Percentiles rank a stretch among this genome's conserved stretches.
phyloP scores from a whole-genome alignment of 2,797 vertebrate species.

The Acridotheres tristis region DNA sequence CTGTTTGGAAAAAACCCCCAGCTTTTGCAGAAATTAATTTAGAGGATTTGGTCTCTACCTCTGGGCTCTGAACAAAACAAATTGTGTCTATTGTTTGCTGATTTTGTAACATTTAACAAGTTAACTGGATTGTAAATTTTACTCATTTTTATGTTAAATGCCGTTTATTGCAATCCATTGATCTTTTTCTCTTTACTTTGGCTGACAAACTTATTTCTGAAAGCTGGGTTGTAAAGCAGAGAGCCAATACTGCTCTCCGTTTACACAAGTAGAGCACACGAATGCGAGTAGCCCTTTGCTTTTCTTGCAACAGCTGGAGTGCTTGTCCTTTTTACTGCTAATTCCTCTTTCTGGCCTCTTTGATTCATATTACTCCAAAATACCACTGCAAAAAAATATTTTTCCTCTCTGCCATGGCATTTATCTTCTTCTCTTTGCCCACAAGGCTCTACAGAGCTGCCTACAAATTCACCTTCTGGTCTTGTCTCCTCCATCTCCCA shows the following conservation, averaged over 20 bases:
- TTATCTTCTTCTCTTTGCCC: neutral
- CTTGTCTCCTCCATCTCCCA: neutral
- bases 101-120: slow-evolving; percentile 55
- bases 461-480: neutral
- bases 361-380: neutral
- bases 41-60: slow-evolving; percentile 77
- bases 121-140: slow-evolving; percentile 56
- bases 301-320: neutral
- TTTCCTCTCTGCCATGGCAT: neutral
- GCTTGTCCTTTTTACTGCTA: neutral
- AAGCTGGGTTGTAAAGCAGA: neutral
- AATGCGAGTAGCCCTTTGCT: neutral
- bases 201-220: slow-evolving; percentile 56
- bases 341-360: slow-evolving; percentile 26
- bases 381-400: neutral
- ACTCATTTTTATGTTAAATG: slow-evolving; percentile 43
- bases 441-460: neutral
- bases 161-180: slow-evolving; percentile 44
- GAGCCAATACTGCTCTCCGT: neutral
- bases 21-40: slow-evolving; percentile 81
- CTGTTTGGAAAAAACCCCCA: slow-evolving; percentile 74
- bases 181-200: slow-evolving; percentile 47
- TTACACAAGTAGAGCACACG: neutral
- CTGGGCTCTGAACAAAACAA: slow-evolving; percentile 78
- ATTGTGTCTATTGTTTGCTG: slow-evolving; percentile 80